Evolutionary conservation across 2,797 vertebrate genomes (phyloP).

Genomic region (Tympanoctomys barrerae): DNA sequence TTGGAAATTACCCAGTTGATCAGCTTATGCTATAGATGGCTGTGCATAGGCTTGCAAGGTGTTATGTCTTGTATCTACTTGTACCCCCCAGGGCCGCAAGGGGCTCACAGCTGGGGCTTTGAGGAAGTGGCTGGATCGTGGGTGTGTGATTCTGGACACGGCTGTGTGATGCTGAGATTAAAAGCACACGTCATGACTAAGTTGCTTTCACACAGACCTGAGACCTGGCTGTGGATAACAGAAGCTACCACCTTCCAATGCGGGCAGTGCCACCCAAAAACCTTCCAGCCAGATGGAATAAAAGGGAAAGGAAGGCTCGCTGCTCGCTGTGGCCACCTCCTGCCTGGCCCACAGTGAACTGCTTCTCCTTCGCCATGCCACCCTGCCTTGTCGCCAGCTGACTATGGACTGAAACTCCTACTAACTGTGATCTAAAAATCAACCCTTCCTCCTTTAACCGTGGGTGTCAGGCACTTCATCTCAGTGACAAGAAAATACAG

Average conservation of each 20-base stretch:
- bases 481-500: neutral
- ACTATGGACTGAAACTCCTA: neutral
- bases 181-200: neutral
- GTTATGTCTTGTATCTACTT: neutral
- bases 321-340: neutral
- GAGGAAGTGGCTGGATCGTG: neutral
- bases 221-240: neutral
- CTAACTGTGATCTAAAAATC: neutral
- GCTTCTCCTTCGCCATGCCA: neutral
- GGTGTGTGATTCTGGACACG: neutral
- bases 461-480: neutral
- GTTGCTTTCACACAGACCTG: neutral
- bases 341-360: neutral
- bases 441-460: neutral
- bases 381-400: neutral
- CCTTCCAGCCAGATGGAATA: neutral
- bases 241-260: neutral
- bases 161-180: neutral
- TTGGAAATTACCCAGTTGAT: neutral
- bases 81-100: neutral
- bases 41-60: neutral
- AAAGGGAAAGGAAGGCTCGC: neutral
- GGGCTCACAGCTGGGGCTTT: neutral
- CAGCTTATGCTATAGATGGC: constrained; percentile 12
- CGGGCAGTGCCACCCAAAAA: neutral